Base-by-base conservation (phyloP, 1,140 invertebrate genomes). In the Hycleus cichorii region DNA sequence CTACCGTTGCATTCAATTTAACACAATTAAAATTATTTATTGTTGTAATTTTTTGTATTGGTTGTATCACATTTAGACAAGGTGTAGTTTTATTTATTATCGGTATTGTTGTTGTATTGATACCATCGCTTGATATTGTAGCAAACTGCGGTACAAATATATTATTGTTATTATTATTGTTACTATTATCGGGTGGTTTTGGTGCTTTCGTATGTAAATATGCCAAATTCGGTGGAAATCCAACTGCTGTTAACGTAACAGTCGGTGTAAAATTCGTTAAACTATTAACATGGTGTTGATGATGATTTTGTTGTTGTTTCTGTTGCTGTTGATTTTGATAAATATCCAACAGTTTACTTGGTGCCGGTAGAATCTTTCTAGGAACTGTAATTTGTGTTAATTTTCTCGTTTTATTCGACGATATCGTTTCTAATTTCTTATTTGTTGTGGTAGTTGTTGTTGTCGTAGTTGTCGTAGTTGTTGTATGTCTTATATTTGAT, bases 281-380 rank as follows among this genome's bases (percentile, higher is more conserved):
- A 3, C n/a, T 42, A 42, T 42, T 32, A 7, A 32, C 32, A 32
- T 32, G 25, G 42, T 45, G 51, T 4, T 45, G 40, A 32, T 39
- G 18, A n/a, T 46, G 27, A 9, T 44, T 39, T 42, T 45, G 51
- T 42, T 39, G 18, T 25, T 46, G 27, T 32, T 42, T 18, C 10
- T 42, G 4, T 42, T 25, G 40, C 11, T 11, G 52, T 12, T 47
- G 6, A 59, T 57, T 11, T 60, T 52, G 48, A 59, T 32, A 32
- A 32, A 32, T 70, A 40, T 64, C 65, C 26, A 66, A 54, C 24
- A 66, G 53, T 57, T 73, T 73, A 51, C 66, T 72, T 3, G 72
- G 72, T 2, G 72, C 72, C 0, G 72, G 72, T 12, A 74, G 59
- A 27, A 74, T 74, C 60, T 74, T 74, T 47, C 72, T 62, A 39